Evolutionary conservation across 1,140 invertebrate genomes (phyloP).

Genomic region (Vollenhovia emeryi): DNA sequence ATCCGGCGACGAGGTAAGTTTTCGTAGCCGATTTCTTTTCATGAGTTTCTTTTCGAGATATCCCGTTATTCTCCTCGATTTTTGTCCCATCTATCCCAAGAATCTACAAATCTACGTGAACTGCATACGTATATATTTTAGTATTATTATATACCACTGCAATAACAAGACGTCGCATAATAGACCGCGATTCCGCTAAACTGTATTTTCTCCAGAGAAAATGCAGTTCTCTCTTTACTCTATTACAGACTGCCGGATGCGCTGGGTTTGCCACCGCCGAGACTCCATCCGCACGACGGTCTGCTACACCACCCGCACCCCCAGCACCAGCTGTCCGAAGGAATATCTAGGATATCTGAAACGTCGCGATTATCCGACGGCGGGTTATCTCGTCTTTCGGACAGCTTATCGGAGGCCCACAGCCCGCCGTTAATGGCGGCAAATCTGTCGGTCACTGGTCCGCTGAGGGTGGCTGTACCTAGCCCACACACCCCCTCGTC

Average conservation of each 20-base stretch:
- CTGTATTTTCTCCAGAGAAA: conserved; percentile 58
- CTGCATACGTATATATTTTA: neutral
- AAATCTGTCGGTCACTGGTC: conserved; percentile 83
- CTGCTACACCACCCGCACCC: conserved; percentile 79
- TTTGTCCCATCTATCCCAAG: neutral
- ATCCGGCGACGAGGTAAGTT: conserved; percentile 82
- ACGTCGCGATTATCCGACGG: conserved; percentile 82
- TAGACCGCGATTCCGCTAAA: conserved; percentile 28
- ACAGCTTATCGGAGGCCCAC: conserved; percentile 83
- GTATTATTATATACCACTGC: conserved; percentile 2
- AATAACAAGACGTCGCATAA: conserved; percentile 17
- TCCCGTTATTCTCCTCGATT: neutral
- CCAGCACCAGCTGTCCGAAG: conserved; percentile 81
- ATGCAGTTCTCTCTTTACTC: conserved; percentile 37
- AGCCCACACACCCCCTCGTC: conserved; percentile 84
- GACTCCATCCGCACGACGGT: conserved; percentile 81
- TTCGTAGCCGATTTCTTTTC: neutral
- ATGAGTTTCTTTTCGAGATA: conserved; percentile 24
- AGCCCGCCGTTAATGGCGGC: conserved; percentile 84
- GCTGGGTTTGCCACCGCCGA: conserved; percentile 78
- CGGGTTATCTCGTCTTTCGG: conserved; percentile 82
- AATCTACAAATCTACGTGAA: neutral
- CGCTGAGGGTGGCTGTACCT: conserved; percentile 82
- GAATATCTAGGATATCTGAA: conserved; percentile 83
- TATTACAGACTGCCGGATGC: conserved; percentile 82